Evolutionary conservation across 2,888 invertebrate genomes (phyloP), one percentile per base, ranked within the genome.

Genomic region (Drosophila subsilvestris): DNA sequence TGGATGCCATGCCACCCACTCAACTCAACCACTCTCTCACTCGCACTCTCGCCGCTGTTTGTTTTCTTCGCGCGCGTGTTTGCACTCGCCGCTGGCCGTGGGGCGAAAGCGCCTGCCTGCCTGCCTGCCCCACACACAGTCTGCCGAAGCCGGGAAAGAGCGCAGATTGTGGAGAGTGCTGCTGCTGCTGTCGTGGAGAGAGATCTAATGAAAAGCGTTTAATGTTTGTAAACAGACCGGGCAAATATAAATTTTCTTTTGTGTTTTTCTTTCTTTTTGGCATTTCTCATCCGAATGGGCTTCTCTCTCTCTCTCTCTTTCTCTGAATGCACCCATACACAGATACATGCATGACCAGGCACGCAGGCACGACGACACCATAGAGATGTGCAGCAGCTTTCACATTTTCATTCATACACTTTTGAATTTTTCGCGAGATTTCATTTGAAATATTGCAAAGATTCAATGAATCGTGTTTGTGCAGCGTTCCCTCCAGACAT

Each of bases 21-120:
- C 17, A 37, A 43, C 45, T 42, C 17, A 37, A 43, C 45, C 42
- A 42, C 49, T 45, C 54, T 66, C 61, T 70, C 65, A 54, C 43
- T 48, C 50, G 53, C 37, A 49, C 65, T 76, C 73, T 67, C 51
- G 60, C 32, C 51, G 53, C 59, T 85, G 79, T 82, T 87, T 82
- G 83, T 85, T 87, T 85, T 85, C 78, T 73, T 85, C 78, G 86
- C 69, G 82, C 82, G 88, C 88, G 86, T 83, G 83, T 86, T 88
- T 83, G 76, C 57, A 60, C 72, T 83, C 55, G 50, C 51, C 51
- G 60, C 63, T 57, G 50, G 74, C 29, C 49, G 50, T 74, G 53
- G 44, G 68, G 82, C 79, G 82, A 82, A 82, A 82, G 82, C 82
- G 76, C 71, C 14, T 6, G 27, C 9, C 27, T 6, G 27, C 9